Evolutionary conservation across 37 sponge, comb jelly and placozoan species (phyloP).

Genomic region (Diacarnus erythraeanus): DNA sequence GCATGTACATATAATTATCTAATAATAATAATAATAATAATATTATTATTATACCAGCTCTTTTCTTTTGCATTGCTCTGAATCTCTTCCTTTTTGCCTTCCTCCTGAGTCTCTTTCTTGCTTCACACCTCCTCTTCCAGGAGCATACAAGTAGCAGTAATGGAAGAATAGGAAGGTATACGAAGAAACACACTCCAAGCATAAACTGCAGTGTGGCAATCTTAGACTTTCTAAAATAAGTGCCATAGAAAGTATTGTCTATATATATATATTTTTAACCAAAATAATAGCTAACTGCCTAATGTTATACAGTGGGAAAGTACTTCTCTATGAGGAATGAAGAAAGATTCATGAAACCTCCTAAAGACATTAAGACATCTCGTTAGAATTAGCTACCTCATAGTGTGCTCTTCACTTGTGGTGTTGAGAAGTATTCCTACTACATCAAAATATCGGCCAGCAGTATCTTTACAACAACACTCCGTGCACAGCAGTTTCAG

Average conservation of each 20-base stretch:
- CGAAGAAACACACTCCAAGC: conserved; percentile 78
- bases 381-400: too few species aligned
- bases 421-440: conserved; percentile 73
- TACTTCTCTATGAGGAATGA: background rate
- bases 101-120: conserved; percentile 66
- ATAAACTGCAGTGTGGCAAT: conserved; percentile 75
- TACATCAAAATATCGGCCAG: conserved; percentile 73
- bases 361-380: too few species aligned
- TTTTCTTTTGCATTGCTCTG: conserved; percentile 48
- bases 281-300: too few species aligned
- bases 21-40: background rate
- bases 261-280: too few species aligned
- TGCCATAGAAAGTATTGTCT: background rate
- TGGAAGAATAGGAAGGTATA: conserved; percentile 78
- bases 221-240: conserved; percentile 51
- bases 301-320: background rate
- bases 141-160: conserved; percentile 59
- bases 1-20: background rate
- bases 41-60: conserved; percentile 38
- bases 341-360: too few species aligned
- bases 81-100: conserved; percentile 62
- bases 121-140: conserved; percentile 57
- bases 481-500: conserved; percentile 67
- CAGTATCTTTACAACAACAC: conserved; percentile 60
- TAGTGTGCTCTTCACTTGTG: conserved; percentile 55